Evolutionary conservation across 2,888 invertebrate species (phyloP), one percentile per base, ranked within the genome.

Genomic region (Drosophila siamana): DNA sequence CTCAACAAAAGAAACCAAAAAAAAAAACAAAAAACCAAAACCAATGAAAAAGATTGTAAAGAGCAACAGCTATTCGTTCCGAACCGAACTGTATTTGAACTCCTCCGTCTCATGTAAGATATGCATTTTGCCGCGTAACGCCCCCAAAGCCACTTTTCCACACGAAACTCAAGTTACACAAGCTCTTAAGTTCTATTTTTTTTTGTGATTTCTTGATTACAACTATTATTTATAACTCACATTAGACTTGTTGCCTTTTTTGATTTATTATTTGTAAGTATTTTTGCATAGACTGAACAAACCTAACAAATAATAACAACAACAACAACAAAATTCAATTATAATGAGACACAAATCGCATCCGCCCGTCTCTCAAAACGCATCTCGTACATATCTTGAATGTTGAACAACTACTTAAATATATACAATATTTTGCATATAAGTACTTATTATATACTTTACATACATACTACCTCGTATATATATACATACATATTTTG

Each of bases 361-460:
- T 78, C 62, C 78, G 74, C 78, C 67, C 73, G 63, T 55, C 54
- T 65, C 64, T 69, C 69, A 44, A 60, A 69, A 33, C 56, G 71
- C 72, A 74, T 71, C 47, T 66, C 78, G 66, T 73, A 74, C 69
- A 59, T 73, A 62, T 67, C 36, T 51, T 68, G 78, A 75, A 78
- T 73, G 73, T 65, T 78, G 52, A 60, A 64, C 50, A 62, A 65
- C 28, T 46, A 55, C 43, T 30, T 50, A 19, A 38, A 61, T 41
- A 41, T n/a, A 47, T 62, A 57, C 9, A 11, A n/a, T 36, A 40
- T 64, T 56, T 38, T 68, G 69, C 60, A 69, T 64, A 59, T 8
- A 65, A 56, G 26, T 65, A 65, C 9, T 43, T 44, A 15, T 22
- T 44, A 55, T 44, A 40, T 24, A 41, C 16, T 11, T 19, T 11